A percentile compares a stretch with the other conserved stretches of the same genome.
Conservation (phyloP, 1,140 invertebrate species). For the Gerris buenoi region DNA sequence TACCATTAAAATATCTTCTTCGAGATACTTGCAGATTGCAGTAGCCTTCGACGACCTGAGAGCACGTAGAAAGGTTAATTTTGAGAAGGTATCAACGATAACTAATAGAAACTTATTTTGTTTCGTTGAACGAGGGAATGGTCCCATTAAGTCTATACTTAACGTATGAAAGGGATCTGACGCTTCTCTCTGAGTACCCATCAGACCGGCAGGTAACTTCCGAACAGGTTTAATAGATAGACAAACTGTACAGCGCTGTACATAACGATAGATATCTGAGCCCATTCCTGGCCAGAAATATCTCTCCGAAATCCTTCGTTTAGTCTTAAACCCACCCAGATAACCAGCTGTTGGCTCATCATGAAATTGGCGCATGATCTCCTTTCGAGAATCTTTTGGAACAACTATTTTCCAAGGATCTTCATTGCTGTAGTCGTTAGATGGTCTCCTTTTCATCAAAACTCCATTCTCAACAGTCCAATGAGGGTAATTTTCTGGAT, state of each 20-base stretch:
- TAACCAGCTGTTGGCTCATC: conserved; percentile 25
- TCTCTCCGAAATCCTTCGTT: conserved; percentile 16
- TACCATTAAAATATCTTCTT: no score
- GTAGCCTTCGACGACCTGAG: no score
- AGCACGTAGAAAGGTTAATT: conserved; percentile 27
- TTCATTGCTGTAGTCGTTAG: not conserved
- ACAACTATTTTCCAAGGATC: conserved; percentile 24
- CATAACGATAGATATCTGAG: conserved; percentile 17
- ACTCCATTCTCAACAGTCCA: conserved; percentile 1
- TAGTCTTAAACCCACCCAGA: conserved; percentile 27
- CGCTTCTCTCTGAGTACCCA: not conserved
- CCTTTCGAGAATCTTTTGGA: conserved; percentile 14
- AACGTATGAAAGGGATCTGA: conserved; percentile 24
- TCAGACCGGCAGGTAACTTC: conserved; percentile 1
- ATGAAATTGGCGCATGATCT: conserved; percentile 20
- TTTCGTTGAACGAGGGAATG: conserved; percentile 22
- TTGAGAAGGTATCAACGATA: conserved; percentile 28
- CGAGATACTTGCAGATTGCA: no score
- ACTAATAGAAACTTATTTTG: no score
- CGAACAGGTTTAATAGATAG: no score
- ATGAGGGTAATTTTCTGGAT: not conserved
- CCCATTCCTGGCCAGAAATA: conserved; percentile 15
- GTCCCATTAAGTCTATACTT: conserved; percentile 28
- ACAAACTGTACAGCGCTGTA: conserved; percentile 19
- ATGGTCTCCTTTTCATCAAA: no score